These are phyloP conservation scores for Eulemur rubriventer DNA, from an alignment of 2,797 vertebrate species.

Conservation along the genomic window DNA sequence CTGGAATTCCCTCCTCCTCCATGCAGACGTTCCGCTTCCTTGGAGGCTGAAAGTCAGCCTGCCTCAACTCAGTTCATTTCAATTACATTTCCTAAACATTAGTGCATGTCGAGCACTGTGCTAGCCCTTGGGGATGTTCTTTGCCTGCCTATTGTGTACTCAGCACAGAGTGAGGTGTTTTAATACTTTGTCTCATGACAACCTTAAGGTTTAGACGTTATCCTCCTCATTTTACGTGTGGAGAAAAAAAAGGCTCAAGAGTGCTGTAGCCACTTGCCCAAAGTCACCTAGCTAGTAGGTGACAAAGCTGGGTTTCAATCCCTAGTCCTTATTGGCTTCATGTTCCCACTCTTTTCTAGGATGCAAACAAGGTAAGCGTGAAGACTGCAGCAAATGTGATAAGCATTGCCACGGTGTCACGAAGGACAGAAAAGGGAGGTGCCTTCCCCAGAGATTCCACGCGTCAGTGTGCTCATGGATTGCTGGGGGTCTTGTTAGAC, in stretches of 20 bases:
- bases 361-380: neutral
- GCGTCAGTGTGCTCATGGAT: neutral
- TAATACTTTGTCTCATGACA: neutral
- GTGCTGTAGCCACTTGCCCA: neutral
- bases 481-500: neutral
- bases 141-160: neutral
- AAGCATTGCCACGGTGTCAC: fast-evolving
- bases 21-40: neutral
- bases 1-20: neutral
- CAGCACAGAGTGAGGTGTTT: neutral
- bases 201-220: neutral
- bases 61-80: neutral
- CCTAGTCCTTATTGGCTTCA: neutral
- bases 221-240: neutral
- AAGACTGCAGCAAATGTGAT: neutral
- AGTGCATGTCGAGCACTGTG: neutral
- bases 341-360: neutral
- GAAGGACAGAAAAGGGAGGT: neutral
- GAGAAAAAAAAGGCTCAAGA: neutral
- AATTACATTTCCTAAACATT: neutral
- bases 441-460: fast-evolving
- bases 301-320: neutral
- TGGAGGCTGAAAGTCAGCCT: neutral
- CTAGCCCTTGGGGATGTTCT: too few species aligned
- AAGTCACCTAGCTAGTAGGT: neutral